A percentile compares a stretch with the other conserved stretches of the same genome.
Evolutionary conservation across 2,113 vertebrate species (phyloP).

Genomic region (Panthera leo): DNA sequence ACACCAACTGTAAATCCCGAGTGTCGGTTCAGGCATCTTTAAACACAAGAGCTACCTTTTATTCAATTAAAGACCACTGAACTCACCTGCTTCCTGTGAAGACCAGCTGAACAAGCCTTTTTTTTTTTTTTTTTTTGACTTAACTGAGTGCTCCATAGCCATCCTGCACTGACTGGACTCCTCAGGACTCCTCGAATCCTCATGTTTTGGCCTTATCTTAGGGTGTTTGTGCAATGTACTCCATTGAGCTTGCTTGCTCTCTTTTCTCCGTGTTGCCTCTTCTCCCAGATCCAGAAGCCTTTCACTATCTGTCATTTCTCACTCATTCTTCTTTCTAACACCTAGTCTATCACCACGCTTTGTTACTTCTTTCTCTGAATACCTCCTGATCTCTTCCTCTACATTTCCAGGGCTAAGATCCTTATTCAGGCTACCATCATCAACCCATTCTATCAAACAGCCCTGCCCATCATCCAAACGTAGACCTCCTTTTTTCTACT

Average conservation of each 20-base stretch:
- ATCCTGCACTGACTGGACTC: background rate
- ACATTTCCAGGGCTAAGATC: background rate
- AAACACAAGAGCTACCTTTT: background rate
- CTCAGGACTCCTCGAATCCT: accelerated
- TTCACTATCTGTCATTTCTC: background rate
- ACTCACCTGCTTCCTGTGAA: background rate
- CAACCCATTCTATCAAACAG: background rate
- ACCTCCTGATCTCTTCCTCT: background rate
- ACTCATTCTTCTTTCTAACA: background rate
- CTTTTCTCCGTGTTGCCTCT: background rate
- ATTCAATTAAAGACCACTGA: background rate
- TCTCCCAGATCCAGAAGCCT: background rate
- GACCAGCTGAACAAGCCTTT: background rate
- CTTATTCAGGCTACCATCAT: background rate
- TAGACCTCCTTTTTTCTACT: background rate
- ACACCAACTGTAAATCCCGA: background rate
- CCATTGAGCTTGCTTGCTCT: background rate
- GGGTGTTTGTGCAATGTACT: too few species aligned
- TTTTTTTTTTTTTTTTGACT: too few species aligned
- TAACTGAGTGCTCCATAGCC: background rate
- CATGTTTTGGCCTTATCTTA: background rate
- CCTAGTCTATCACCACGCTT: background rate
- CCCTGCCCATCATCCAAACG: too few species aligned
- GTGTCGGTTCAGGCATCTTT: background rate
- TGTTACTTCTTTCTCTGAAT: background rate